These are phyloP conservation scores for Zeuzera pyrina DNA, from an alignment of 2,888 invertebrate genomes.

Conservation along the genomic window DNA sequence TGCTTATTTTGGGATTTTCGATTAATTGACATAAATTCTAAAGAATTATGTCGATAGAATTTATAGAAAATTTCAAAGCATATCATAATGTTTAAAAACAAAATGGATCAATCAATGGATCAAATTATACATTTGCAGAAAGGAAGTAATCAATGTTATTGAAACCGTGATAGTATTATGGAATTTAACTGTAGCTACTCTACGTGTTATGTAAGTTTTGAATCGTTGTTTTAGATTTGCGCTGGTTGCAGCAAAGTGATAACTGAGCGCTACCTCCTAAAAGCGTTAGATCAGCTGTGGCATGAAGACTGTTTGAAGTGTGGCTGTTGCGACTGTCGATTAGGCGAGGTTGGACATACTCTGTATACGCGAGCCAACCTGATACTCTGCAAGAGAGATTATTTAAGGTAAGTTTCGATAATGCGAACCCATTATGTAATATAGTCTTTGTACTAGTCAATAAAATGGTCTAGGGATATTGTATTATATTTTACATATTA, in stretches of 20 bases:
- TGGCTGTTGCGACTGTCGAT: slow-evolving; percentile 96
- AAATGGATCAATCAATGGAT: too few relatives aligned
- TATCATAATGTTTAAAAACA: too few relatives aligned
- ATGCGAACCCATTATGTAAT: background rate
- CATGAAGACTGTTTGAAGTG: slow-evolving; percentile 98
- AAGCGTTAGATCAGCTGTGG: slow-evolving; percentile 95
- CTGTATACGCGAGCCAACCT: slow-evolving; percentile 96
- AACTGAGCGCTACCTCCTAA: slow-evolving; percentile 90
- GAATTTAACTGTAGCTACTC: too few relatives aligned
- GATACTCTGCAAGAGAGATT: slow-evolving; percentile 96
- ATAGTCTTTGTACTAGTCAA: background rate
- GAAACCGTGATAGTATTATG: too few relatives aligned
- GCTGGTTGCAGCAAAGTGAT: slow-evolving; percentile 96
- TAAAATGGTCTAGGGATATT: background rate
- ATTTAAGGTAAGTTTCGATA: slow-evolving; percentile 81
- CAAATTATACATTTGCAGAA: too few relatives aligned
- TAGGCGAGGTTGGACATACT: slow-evolving; percentile 96
- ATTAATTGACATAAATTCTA: too few relatives aligned
- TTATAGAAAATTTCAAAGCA: too few relatives aligned
- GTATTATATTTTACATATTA: too few relatives aligned
- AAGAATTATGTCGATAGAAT: too few relatives aligned
- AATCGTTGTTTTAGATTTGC: slow-evolving; percentile 77
- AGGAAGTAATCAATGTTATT: too few relatives aligned
- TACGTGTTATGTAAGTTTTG: too few relatives aligned
- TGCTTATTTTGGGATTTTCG: too few relatives aligned